phyloP scores from a whole-genome alignment of 2,888 invertebrate genomes.

The Drosophila ezoana region DNA sequence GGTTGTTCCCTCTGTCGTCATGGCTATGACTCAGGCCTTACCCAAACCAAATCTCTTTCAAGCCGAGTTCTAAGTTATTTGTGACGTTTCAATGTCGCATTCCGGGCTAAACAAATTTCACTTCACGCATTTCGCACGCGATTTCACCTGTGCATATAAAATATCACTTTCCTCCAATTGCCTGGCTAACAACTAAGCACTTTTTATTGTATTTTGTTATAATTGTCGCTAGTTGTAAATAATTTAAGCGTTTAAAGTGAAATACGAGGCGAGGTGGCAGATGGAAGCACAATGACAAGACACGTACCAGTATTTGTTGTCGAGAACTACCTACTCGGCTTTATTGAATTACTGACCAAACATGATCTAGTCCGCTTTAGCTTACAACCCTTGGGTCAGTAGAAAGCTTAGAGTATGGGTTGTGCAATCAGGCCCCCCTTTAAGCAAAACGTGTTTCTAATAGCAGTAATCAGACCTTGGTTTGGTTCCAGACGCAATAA shows the following conservation, averaged over 20 bases:
- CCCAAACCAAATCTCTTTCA: conserved; percentile 19
- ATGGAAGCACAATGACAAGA: conserved; percentile 18
- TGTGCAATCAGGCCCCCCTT: conserved; percentile 24
- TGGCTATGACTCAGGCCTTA: conserved; percentile 53
- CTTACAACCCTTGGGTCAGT: conserved; percentile 34
- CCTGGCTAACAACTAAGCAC: conserved; percentile 1
- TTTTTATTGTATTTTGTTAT: conserved; percentile 5
- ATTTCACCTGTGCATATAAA: conserved; percentile 20
- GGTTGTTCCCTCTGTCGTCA: conserved; percentile 22
- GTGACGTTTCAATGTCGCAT: conserved; percentile 61
- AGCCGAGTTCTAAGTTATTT: conserved; percentile 48
- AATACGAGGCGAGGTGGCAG: conserved; percentile 14
- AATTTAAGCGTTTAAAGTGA: conserved; percentile 21
- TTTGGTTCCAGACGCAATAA: not conserved
- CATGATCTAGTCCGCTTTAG: conserved; percentile 15
- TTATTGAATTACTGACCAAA: conserved; percentile 42
- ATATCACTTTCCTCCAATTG: conserved; percentile 12
- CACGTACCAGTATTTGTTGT: conserved; percentile 26
- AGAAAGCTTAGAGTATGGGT: conserved; percentile 12
- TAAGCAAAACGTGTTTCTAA: conserved; percentile 16
- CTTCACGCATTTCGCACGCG: conserved; percentile 5
- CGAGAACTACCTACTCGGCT: conserved; percentile 16
- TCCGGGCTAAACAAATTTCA: not conserved
- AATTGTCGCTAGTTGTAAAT: conserved; percentile 25
- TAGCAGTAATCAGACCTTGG: conserved; percentile 25